Evolutionary conservation across 2,797 vertebrate species (phyloP).

Genomic region (Morelia viridis): DNA sequence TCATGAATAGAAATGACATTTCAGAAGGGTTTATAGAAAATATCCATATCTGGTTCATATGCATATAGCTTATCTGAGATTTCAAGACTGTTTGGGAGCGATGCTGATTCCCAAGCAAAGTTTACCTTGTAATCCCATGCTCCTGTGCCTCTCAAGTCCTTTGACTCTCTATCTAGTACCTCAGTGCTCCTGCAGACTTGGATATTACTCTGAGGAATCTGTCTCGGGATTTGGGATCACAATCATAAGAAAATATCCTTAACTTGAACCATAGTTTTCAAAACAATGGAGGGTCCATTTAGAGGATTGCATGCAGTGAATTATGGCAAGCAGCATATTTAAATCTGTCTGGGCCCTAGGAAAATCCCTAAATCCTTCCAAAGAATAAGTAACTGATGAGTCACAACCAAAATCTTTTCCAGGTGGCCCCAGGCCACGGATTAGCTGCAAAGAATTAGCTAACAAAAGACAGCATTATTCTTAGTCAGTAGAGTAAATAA

Average conservation of each 20-base stretch:
- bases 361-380: not conserved
- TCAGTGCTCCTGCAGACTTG: not conserved
- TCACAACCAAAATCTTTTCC: not conserved
- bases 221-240: not conserved
- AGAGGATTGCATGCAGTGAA: not conserved
- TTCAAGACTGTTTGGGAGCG: not conserved
- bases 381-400: not conserved
- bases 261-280: not conserved
- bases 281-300: not conserved
- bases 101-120: not conserved
- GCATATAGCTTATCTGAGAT: not conserved
- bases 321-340: not conserved
- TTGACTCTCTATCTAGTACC: not conserved
- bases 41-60: not conserved
- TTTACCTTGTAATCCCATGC: not conserved
- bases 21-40: not conserved
- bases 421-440: not conserved
- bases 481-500: not conserved
- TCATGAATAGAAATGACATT: conserved; percentile 20
- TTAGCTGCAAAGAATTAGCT: conserved; percentile 11
- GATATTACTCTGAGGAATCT: not conserved
- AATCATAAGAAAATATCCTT: not conserved
- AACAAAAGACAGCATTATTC: not conserved
- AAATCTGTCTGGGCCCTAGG: not conserved
- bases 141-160: not conserved